A percentile compares a stretch with the other conserved stretches of the same genome.
Evolutionary conservation across 2,113 vertebrate species (phyloP).

Genomic region (Colius striatus): DNA sequence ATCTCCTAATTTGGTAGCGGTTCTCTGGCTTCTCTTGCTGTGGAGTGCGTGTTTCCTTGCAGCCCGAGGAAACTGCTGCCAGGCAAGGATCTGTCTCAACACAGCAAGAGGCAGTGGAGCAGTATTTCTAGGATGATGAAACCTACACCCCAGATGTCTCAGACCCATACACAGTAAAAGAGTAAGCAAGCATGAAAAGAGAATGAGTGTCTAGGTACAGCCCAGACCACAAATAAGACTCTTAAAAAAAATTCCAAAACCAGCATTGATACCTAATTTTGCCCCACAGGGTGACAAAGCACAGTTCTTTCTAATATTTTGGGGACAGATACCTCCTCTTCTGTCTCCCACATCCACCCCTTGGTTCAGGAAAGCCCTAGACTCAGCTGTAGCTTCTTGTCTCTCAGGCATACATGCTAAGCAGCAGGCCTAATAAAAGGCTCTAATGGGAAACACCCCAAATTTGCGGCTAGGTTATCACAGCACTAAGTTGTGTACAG

Average conservation of each 20-base stretch:
- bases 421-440: not conserved
- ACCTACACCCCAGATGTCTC: not conserved
- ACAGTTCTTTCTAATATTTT: not conserved
- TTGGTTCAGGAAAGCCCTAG: not conserved
- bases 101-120: not conserved
- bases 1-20: constrained; percentile 61
- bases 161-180: not conserved
- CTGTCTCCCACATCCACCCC: not conserved
- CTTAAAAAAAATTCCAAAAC: not conserved
- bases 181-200: not conserved
- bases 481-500: not conserved
- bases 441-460: not conserved
- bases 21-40: constrained; percentile 18
- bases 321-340: not conserved
- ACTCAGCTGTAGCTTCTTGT: not conserved
- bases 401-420: not conserved
- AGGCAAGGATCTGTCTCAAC: not conserved
- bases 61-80: not conserved
- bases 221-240: not conserved
- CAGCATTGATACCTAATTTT: not conserved
- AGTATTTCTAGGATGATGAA: not conserved
- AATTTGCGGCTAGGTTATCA: not conserved
- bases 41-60: not conserved
- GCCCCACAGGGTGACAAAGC: not conserved
- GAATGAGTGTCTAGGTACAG: not conserved